Evolutionary conservation across 2,888 invertebrate species (phyloP).

Genomic region (Latrodectus hesperus): DNA sequence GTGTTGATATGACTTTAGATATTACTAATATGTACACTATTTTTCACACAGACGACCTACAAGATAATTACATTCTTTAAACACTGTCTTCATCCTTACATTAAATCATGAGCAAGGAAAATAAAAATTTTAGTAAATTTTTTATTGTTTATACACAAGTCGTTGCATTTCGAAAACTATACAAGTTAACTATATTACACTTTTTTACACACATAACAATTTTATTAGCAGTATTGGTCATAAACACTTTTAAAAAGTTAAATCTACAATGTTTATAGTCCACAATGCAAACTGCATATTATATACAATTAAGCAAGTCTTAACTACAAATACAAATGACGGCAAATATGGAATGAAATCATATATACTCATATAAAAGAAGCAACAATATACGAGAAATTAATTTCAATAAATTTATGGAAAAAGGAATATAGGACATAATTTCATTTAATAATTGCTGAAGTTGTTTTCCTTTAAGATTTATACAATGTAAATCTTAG

Average conservation of each 20-base stretch:
- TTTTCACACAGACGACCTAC: conserved; percentile 39
- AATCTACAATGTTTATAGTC: conserved; percentile 23
- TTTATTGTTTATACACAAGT: conserved; percentile 54
- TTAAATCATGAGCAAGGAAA: conserved; percentile 39
- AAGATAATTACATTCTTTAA: conserved; percentile 48
- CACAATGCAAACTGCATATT: conserved; percentile 37
- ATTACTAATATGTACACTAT: conserved; percentile 61
- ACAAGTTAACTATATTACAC: conserved; percentile 53
- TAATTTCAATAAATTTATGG: neutral
- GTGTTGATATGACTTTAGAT: conserved; percentile 66
- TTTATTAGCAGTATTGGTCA: conserved; percentile 42
- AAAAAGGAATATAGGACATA: neutral
- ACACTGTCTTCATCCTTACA: conserved; percentile 32
- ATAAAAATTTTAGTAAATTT: conserved; percentile 14
- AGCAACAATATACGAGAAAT: neutral
- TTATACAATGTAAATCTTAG: no score
- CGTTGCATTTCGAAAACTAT: conserved; percentile 51
- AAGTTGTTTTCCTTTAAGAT: neutral
- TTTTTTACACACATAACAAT: conserved; percentile 53
- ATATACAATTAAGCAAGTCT: conserved; percentile 3
- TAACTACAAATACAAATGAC: neutral
- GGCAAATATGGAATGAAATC: conserved; percentile 20
- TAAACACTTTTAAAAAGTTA: conserved; percentile 2
- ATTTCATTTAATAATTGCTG: neutral
- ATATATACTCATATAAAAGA: neutral